Conservation (phyloP, 2,888 invertebrate genomes). For the Mesorhabditis spiculigera region DNA sequence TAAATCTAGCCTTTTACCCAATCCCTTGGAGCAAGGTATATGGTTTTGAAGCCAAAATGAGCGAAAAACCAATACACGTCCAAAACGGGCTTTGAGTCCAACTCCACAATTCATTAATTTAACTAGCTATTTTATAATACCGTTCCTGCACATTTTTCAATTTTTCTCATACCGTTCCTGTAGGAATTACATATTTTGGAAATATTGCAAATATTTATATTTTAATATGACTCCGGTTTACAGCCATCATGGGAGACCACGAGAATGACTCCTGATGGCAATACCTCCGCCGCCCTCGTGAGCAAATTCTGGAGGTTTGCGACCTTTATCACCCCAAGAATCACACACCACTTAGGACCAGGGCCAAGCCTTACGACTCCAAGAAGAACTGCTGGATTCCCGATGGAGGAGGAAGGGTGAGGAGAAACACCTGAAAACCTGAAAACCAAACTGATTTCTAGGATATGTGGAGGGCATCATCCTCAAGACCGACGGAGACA, state of each 20-base stretch:
- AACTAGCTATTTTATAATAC: no score
- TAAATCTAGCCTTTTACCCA: no score
- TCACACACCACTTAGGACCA: constrained; percentile 36
- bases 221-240: no score
- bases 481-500: constrained; percentile 79
- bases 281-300: constrained; percentile 53
- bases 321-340: background rate
- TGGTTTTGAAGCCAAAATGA: no score
- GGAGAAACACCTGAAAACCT: background rate
- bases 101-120: no score
- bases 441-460: background rate
- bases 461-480: constrained; percentile 91
- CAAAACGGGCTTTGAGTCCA: no score
- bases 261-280: constrained; percentile 43
- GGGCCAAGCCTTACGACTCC: constrained; percentile 44
- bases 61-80: no score
- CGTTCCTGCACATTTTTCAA: no score
- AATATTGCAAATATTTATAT: no score
- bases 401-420: constrained; percentile 67
- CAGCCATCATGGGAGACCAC: constrained; percentile 23
- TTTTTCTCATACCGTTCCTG: no score
- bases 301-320: constrained; percentile 50
- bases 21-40: no score
- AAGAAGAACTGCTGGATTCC: constrained; percentile 54
- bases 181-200: no score